Evolutionary conservation across 2,113 vertebrate genomes (phyloP).

Genomic region (Craseonycteris thonglongyai): DNA sequence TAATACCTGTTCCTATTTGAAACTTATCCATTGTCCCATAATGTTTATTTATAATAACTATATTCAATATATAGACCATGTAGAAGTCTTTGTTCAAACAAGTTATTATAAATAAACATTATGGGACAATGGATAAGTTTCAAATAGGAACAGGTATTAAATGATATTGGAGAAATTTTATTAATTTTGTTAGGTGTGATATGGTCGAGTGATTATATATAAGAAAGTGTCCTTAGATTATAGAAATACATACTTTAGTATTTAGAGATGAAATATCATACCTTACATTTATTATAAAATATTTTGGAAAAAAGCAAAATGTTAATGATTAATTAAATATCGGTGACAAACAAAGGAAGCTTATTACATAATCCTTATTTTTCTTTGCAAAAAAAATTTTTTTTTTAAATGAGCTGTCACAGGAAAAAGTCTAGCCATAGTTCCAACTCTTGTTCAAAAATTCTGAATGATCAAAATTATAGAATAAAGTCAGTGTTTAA

Average conservation of each 20-base stretch:
- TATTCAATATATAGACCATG: neutral
- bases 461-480: neutral
- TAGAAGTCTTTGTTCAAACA: slow-evolving; percentile 12
- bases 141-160: neutral
- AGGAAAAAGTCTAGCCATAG: neutral
- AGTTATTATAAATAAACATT: neutral
- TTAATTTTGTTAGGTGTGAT: neutral
- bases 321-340: neutral
- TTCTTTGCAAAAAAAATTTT: neutral
- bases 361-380: neutral
- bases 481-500: neutral
- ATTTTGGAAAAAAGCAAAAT: slow-evolving; percentile 3
- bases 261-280: neutral
- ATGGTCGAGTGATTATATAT: neutral
- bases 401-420: neutral
- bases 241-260: neutral
- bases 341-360: neutral
- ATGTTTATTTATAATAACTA: neutral
- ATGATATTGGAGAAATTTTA: neutral
- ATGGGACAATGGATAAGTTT: neutral
- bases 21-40: neutral
- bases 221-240: neutral
- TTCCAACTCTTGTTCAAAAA: neutral
- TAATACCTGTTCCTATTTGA: neutral
- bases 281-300: neutral